Base-by-base conservation (phyloP, 1,140 invertebrate genomes). In the Stratiolaelaps scimitus region DNA sequence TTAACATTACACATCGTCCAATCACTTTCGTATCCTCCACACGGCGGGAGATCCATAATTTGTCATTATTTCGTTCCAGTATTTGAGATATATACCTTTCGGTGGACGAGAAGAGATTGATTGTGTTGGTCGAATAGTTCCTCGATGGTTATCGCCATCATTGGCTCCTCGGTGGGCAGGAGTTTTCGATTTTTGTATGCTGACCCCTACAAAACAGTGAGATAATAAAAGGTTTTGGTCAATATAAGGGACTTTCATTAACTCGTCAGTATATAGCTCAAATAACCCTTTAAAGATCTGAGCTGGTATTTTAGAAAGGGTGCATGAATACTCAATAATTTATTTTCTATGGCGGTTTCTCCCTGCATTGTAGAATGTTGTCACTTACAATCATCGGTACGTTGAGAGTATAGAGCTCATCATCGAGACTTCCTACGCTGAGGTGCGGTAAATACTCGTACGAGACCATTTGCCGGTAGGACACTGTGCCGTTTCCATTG, bases 381-480 rank as follows among this genome's bases (percentile, higher is more conserved):
- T 48, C n/a, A 70, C 69, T 71, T 64, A 72, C 72, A 48, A 77
- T 66, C 64, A 76, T 69, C 1, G 75, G 74, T 28, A 78, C 67
- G 69, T 77, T 79, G 20, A 76, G 65, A 28, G 75, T 75, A 19
- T 71, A 72, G 65, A 79, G 73, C 20, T 66, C 70, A 53, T 78
- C 76, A 66, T 74, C 70, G 26, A 76, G 70, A 7, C 68, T 67
- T 34, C 75, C 73, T 46, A 65, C 67, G n/a, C 68, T 70, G 46
- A 43, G 19, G 23, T 72, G 66, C n/a, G 60, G 65, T 67, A 48
- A 73, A 73, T 65, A 73, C 23, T 68, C 43, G 69, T 71, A 73
- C 7, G 40, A 64, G 64, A 70, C 71, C 17, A 70, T 73, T 71
- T 71, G 71, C 26, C 68, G 66, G 67, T 78, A 79, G 0, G 69